phyloP scores from a whole-genome alignment of 30 jellyfish, hydroid and myxozoan genomes.

The Aurelia sp. region DNA sequence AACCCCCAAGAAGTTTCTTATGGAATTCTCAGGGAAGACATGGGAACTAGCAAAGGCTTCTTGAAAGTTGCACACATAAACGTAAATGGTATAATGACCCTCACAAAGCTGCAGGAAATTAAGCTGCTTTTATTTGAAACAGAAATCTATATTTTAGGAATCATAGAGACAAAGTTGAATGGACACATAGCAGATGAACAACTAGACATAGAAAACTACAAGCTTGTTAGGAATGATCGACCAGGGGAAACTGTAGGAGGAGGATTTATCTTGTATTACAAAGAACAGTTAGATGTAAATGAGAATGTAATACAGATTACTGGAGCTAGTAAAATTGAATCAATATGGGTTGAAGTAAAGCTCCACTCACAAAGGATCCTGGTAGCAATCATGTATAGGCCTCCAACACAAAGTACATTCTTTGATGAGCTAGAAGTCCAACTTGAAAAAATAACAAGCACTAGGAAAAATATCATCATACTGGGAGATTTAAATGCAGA shows the following conservation, averaged over 20 bases:
- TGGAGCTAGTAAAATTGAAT: conserved; percentile 25
- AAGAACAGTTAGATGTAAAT: conserved; percentile 20
- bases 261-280: conserved; percentile 19
- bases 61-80: no score
- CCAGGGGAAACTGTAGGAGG: conserved; percentile 35
- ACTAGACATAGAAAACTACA: conserved; percentile 23
- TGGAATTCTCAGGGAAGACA: no score
- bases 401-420: conserved; percentile 33
- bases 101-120: no score
- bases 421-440: conserved; percentile 42
- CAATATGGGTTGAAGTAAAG: conserved; percentile 27
- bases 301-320: conserved; percentile 15
- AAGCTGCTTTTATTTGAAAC: background rate
- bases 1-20: no score
- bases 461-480: conserved; percentile 33
- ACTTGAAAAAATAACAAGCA: conserved; percentile 19
- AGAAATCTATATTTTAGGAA: conserved; percentile 19
- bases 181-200: conserved; percentile 28
- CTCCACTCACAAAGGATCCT: conserved; percentile 17
- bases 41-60: no score
- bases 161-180: conserved; percentile 23
- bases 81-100: no score
- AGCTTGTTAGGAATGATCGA: conserved; percentile 25
- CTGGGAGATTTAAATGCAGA: conserved; percentile 44
- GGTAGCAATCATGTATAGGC: conserved; percentile 41